These are phyloP conservation scores for Seira sanloemensis DNA, from an alignment of 2,888 invertebrate species.

Conservation along the genomic window DNA sequence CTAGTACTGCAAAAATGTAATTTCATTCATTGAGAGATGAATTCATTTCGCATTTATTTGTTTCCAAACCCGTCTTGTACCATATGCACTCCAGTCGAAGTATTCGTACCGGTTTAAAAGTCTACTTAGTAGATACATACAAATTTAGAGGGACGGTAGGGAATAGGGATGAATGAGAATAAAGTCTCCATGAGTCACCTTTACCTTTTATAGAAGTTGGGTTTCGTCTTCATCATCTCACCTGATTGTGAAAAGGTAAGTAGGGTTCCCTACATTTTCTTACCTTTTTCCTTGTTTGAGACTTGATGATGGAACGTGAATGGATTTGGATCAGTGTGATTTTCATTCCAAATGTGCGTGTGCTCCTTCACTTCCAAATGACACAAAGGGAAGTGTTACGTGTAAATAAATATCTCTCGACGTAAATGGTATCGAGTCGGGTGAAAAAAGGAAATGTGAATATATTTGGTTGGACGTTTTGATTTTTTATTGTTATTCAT, in stretches of 20 bases:
- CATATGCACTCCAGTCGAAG: not conserved
- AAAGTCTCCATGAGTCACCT: conserved; percentile 42
- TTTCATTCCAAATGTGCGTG: conserved; percentile 26
- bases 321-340: conserved; percentile 49
- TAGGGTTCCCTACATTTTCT: not conserved
- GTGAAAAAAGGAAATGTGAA: not conserved
- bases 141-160: too few species aligned
- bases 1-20: too few species aligned
- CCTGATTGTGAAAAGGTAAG: conserved; percentile 20
- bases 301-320: conserved; percentile 40
- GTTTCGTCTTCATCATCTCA: too few species aligned
- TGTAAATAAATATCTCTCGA: too few species aligned
- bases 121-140: too few species aligned
- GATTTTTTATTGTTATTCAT: conserved; percentile 11
- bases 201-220: conserved; percentile 47
- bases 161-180: not conserved
- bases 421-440: too few species aligned
- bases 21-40: conserved; percentile 31
- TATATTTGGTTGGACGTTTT: not conserved
- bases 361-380: not conserved
- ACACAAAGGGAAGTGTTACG: not conserved
- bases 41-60: not conserved
- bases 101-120: too few species aligned
- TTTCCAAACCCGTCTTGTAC: not conserved
- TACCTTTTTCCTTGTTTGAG: conserved; percentile 25